Evolutionary conservation across 2,888 invertebrate genomes (phyloP), one percentile per base, ranked within the genome.

Genomic region (Synanthedon andrenaeformis): DNA sequence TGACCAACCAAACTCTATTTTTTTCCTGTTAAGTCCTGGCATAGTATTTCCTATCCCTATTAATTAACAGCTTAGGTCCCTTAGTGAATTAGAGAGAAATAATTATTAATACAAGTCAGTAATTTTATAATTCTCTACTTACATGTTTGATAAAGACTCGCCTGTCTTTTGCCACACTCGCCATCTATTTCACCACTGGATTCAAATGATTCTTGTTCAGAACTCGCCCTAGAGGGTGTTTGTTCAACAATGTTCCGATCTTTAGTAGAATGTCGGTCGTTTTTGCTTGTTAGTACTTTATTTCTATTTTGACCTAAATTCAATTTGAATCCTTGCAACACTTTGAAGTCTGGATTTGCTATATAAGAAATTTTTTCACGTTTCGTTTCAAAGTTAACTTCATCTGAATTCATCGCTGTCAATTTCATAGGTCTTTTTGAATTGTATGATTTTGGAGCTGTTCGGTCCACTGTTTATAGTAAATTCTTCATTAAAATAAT

Each of bases 321-420:
- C 19, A 80, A 72, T 67, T 85, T 86, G 58, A 83, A 86, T 23
- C 80, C 79, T 67, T 82, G 73, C 45, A 86, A 59, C 3, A 82
- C 79, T 61, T 82, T 76, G 53, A 85, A 87, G 61, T 85, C 74
- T 48, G 85, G 86, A 49, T 77, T 77, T 0, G 85, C 75, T 51
- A 79, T 77, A 52, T 77, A 84, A 56, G 64, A 78, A 19, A 85
- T 70, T 2, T 76, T 76, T 56, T 76, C 74, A 53, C 74, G 79
- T 60, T 76, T 76, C 5, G 69, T 63, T 50, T 72, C 62, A 48
- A 67, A 65, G 19, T 59, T 54, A 4, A 57, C 55, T 53, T 76
- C 71, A 11, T 69, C 70, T 6, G 70, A 64, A 19, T 62, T 55
- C 8, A 63, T 65, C 2, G 66, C 58, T 8, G 68, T 62, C 23